Evolutionary conservation across 2,113 vertebrate genomes (phyloP).

Genomic region (Pontoporia blainvillei): DNA sequence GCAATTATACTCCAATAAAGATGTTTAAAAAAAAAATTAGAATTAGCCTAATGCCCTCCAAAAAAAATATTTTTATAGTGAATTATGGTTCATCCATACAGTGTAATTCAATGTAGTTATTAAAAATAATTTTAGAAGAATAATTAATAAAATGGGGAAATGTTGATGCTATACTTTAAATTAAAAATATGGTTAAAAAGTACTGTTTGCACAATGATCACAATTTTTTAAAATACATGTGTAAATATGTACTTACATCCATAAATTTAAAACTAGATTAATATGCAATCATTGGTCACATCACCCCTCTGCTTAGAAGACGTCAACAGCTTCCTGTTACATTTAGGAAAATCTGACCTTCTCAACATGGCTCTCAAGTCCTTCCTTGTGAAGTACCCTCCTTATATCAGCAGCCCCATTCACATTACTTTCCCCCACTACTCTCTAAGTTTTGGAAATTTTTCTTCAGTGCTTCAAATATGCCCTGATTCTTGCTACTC

Average conservation of each 20-base stretch:
- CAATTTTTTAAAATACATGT: not conserved
- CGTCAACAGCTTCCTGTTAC: not conserved
- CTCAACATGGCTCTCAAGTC: not conserved
- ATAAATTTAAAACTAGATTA: not conserved
- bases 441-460: not conserved
- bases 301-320: not conserved
- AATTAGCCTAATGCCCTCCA: not conserved
- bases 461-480: not conserved
- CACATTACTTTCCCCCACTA: not conserved
- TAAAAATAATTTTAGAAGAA: conserved; percentile 4
- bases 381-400: not conserved
- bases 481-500: not conserved
- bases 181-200: not conserved
- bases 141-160: not conserved
- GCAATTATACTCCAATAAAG: too few relatives aligned
- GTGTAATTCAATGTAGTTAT: not conserved
- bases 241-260: not conserved
- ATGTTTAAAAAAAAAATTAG: not conserved
- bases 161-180: not conserved
- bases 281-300: not conserved
- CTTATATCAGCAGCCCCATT: not conserved
- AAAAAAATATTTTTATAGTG: conserved; percentile 21
- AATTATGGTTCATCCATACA: not conserved
- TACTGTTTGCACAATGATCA: not conserved
- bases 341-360: not conserved